phyloP scores from a whole-genome alignment of 1,140 invertebrate species.

The Drosophila pseudoananassae region DNA sequence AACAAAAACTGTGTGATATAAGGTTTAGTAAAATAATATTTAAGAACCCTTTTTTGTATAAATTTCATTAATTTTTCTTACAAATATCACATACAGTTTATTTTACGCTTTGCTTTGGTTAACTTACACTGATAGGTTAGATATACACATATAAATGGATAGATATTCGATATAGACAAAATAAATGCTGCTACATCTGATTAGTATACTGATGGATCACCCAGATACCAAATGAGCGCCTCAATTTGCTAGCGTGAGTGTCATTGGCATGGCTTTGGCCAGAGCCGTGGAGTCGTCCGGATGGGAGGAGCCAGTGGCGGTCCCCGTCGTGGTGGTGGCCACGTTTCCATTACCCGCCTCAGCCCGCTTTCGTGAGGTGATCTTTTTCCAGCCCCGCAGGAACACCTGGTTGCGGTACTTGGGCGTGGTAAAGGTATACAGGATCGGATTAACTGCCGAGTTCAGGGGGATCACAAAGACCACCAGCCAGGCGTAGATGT shows the following conservation, averaged over 20 bases:
- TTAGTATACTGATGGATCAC: constrained; percentile 26
- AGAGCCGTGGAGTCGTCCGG: constrained; percentile 68
- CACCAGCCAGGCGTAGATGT: constrained; percentile 90
- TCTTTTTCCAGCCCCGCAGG: constrained; percentile 79
- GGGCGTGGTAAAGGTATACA: constrained; percentile 92
- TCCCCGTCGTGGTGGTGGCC: constrained; percentile 73
- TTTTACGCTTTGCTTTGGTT: constrained; percentile 67
- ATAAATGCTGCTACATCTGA: constrained; percentile 44
- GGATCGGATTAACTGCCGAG: constrained; percentile 90
- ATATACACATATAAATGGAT: constrained; percentile 32
- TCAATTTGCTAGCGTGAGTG: constrained; percentile 53
- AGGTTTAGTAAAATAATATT: neutral
- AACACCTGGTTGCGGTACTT: constrained; percentile 86
- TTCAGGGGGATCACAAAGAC: constrained; percentile 92
- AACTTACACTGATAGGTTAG: constrained; percentile 56
- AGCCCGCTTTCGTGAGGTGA: constrained; percentile 67
- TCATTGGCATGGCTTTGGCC: constrained; percentile 63
- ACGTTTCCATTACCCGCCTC: constrained; percentile 63
- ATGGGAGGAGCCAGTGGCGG: constrained; percentile 76
- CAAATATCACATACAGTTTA: constrained; percentile 81
- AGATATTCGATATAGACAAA: constrained; percentile 59
- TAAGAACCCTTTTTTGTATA: neutral
- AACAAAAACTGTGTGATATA: neutral
- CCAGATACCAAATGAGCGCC: neutral
- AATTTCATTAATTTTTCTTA: constrained; percentile 15